Conservation (phyloP, 2,113 vertebrate genomes). For the Merops nubicus region DNA sequence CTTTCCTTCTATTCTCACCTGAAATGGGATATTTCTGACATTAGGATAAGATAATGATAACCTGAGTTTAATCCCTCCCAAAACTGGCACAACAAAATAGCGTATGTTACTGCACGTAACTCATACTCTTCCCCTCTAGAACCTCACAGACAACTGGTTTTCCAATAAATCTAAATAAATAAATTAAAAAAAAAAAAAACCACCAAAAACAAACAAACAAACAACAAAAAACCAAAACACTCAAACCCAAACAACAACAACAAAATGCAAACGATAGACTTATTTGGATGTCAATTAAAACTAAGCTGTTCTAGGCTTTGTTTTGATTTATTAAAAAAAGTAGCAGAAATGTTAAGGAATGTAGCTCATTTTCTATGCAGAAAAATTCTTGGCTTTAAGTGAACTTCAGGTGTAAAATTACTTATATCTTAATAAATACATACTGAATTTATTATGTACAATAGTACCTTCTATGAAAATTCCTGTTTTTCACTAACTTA, state of each 20-base stretch:
- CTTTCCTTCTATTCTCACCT: background rate
- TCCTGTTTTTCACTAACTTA: background rate
- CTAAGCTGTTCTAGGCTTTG: background rate
- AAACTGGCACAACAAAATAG: background rate
- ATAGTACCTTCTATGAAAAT: background rate
- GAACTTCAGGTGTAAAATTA: background rate
- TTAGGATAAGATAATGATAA: rapidly evolving
- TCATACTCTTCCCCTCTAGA: background rate
- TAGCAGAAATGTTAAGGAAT: background rate
- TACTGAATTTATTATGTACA: background rate
- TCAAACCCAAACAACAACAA: no score
- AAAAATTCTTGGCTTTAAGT: background rate
- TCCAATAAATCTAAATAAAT: no score
- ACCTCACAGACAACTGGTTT: background rate
- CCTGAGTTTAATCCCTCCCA: background rate
- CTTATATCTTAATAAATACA: background rate
- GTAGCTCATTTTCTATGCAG: background rate
- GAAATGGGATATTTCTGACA: background rate
- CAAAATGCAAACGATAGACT: background rate
- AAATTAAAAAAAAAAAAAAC: background rate
- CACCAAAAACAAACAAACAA: background rate
- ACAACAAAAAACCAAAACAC: no score
- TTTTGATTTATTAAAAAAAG: background rate
- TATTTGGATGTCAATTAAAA: background rate
- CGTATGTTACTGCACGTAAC: no score